These are phyloP conservation scores for Calidris pugnax DNA, from an alignment of 2,113 vertebrate genomes.

Conservation along the genomic window DNA sequence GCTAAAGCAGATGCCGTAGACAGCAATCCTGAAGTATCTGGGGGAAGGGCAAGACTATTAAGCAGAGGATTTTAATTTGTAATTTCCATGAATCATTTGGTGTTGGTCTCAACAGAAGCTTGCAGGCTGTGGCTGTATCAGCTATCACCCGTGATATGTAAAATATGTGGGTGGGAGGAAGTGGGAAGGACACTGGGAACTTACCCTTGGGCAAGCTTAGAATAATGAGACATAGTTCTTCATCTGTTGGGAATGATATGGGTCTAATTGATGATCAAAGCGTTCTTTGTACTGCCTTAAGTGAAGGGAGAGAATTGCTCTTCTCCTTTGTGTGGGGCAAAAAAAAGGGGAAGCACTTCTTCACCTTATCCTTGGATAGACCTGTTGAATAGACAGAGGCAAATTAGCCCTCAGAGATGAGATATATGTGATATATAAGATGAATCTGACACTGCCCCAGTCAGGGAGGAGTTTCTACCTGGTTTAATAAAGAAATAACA, in stretches of 20 bases:
- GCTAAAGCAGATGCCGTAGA: neutral
- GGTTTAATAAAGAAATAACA: neutral
- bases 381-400: neutral
- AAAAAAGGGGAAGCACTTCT: neutral
- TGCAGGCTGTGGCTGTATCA: neutral
- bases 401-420: neutral
- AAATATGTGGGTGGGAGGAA: conserved; percentile 41
- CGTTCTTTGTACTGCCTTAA: neutral
- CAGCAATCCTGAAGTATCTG: conserved; percentile 1
- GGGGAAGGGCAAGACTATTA: conserved; percentile 1
- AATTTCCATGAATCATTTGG: conserved; percentile 42
- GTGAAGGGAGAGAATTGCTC: neutral
- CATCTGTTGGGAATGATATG: conserved; percentile 42
- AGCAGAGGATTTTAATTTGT: conserved; percentile 20
- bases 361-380: neutral
- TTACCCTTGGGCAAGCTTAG: conserved; percentile 40
- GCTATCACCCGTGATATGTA: conserved; percentile 7
- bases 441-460: neutral
- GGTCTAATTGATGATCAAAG: conserved; percentile 63
- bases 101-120: conserved; percentile 17
- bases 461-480: neutral
- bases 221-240: conserved; percentile 50
- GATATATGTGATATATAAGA: neutral
- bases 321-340: neutral
- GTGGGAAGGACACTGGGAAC: conserved; percentile 39